A percentile compares a stretch with the other conserved stretches of the same genome.
Evolutionary conservation across 1,140 invertebrate genomes (phyloP).

Genomic region (Nasonia giraulti): DNA sequence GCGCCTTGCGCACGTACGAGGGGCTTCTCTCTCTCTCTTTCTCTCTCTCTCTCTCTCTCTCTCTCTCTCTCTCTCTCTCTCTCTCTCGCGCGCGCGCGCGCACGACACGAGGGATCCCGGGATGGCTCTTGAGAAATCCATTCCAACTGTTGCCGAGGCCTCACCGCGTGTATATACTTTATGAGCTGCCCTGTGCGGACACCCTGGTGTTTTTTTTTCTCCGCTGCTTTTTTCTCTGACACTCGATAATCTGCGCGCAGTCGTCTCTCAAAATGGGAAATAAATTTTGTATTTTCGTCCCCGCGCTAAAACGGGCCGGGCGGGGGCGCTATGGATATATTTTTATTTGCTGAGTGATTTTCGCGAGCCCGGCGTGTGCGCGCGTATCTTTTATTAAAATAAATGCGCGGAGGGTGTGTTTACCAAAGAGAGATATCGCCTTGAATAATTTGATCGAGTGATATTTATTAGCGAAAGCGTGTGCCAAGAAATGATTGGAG

Average conservation of each 20-base stretch:
- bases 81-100: background rate
- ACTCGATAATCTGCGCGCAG: background rate
- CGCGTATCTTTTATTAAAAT: background rate
- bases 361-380: no score
- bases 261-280: background rate
- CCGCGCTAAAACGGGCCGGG: background rate
- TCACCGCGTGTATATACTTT: background rate
- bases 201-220: background rate
- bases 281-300: background rate
- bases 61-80: no score
- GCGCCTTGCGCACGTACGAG: background rate
- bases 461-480: no score
- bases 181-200: background rate
- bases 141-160: conserved; percentile 1
- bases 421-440: no score
- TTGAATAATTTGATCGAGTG: no score
- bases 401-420: background rate
- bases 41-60: no score
- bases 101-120: background rate
- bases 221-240: background rate
- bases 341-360: background rate
- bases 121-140: conserved; percentile 14
- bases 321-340: background rate
- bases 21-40: background rate
- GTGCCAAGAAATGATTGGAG: no score